A percentile compares a stretch with the other conserved stretches of the same genome.
Conservation (phyloP, 2,113 vertebrate genomes). For the Mormyrus iriodes region DNA sequence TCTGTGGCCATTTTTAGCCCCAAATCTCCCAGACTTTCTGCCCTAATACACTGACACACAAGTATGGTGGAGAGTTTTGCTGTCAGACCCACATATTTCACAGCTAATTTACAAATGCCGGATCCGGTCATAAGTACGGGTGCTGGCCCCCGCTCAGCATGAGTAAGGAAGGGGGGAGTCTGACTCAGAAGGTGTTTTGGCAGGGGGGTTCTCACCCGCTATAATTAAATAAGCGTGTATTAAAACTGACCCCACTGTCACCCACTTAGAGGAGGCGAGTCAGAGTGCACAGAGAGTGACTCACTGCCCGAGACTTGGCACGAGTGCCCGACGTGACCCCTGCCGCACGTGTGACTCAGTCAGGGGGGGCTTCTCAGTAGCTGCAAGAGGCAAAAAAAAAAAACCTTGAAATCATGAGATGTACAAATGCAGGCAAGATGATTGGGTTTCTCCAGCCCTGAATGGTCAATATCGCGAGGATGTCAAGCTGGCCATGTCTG, state of each 20-base stretch:
- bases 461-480: neutral
- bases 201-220: conserved; percentile 28
- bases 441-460: neutral
- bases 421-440: neutral
- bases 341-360: neutral
- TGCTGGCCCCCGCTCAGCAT: neutral
- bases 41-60: neutral
- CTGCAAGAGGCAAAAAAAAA: too few species aligned
- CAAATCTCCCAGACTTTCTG: neutral
- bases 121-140: neutral
- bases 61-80: neutral
- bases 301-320: neutral
- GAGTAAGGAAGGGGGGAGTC: conserved; percentile 11
- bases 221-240: conserved; percentile 47
- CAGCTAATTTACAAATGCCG: neutral
- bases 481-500: neutral
- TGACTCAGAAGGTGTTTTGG: conserved; percentile 30
- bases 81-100: neutral
- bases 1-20: neutral
- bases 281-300: neutral
- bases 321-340: neutral
- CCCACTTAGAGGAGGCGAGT: conserved; percentile 5
- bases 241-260: conserved; percentile 22
- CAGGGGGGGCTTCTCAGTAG: neutral
- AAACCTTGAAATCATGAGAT: neutral